phyloP scores from a whole-genome alignment of 2,797 vertebrate species.

The Platalea minor region DNA sequence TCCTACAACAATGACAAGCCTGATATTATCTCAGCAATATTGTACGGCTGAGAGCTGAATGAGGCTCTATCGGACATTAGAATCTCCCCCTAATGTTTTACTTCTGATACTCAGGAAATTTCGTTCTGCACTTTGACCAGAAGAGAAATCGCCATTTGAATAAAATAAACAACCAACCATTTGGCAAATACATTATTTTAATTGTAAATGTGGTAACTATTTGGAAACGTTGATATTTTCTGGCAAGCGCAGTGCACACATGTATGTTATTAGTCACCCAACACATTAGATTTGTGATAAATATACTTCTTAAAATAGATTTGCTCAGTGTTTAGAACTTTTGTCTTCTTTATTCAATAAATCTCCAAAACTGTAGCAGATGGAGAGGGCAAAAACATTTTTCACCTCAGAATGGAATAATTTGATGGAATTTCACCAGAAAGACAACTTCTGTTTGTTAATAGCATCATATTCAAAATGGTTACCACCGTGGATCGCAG shows the following conservation, averaged over 20 bases:
- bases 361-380: constrained; percentile 2
- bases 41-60: background rate
- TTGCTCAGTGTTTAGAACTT: background rate
- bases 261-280: constrained; percentile 42
- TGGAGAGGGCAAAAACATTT: constrained; percentile 14
- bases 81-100: background rate
- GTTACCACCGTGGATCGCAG: background rate
- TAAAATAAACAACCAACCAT: constrained; percentile 23
- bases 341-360: constrained; percentile 22
- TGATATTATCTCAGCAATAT: constrained; percentile 28
- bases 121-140: background rate
- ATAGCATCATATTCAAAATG: constrained; percentile 2
- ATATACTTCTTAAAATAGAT: constrained; percentile 47
- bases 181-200: constrained; percentile 44
- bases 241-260: background rate
- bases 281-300: constrained; percentile 27
- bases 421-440: constrained; percentile 2
- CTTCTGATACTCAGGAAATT: constrained; percentile 38
- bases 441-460: background rate
- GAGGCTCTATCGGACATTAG: background rate
- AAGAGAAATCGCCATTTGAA: constrained; percentile 1
- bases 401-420: constrained; percentile 3
- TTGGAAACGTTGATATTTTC: constrained; percentile 47
- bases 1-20: background rate
- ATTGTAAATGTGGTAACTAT: constrained; percentile 51